Evolutionary conservation across 2,113 vertebrate genomes (phyloP).

Genomic region (Nematolebias whitei): DNA sequence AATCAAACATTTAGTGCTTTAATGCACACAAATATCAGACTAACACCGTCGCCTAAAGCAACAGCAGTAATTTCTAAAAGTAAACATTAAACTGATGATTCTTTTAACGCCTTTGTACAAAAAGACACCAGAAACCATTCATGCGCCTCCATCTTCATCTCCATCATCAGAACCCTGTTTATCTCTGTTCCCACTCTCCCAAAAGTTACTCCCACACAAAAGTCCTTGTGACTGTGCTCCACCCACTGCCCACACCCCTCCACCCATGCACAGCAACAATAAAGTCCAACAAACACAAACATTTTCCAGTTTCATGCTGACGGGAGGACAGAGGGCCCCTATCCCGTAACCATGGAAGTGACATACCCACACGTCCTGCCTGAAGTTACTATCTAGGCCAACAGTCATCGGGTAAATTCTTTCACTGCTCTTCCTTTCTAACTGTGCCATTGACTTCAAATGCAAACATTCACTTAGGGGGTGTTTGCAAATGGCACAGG

Average conservation of each 20-base stretch:
- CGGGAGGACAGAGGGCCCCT: slow-evolving; percentile 78
- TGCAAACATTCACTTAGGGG: slow-evolving; percentile 54
- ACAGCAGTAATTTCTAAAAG: no score
- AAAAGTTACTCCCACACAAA: slow-evolving; percentile 51
- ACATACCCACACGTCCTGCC: slow-evolving; percentile 82
- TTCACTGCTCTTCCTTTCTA: slow-evolving; percentile 61
- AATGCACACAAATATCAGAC: no score
- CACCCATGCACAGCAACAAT: slow-evolving; percentile 55
- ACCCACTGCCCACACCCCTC: slow-evolving; percentile 35
- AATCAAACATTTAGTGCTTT: no score
- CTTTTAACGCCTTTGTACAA: not conserved
- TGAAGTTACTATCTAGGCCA: slow-evolving; percentile 81
- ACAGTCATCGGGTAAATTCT: slow-evolving; percentile 76
- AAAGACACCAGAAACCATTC: slow-evolving; percentile 38
- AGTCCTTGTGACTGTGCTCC: slow-evolving; percentile 64
- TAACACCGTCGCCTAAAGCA: no score
- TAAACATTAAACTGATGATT: no score
- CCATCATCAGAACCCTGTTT: slow-evolving; percentile 65
- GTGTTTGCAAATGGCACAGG: slow-evolving; percentile 51
- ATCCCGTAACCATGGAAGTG: slow-evolving; percentile 80
- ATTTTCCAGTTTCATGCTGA: slow-evolving; percentile 82
- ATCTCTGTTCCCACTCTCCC: slow-evolving; percentile 66
- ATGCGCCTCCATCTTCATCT: slow-evolving; percentile 64
- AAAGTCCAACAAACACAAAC: slow-evolving; percentile 69
- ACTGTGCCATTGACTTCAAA: slow-evolving; percentile 53